Base-by-base conservation (phyloP, 2,888 invertebrate species). In the Trimorus sp. region DNA sequence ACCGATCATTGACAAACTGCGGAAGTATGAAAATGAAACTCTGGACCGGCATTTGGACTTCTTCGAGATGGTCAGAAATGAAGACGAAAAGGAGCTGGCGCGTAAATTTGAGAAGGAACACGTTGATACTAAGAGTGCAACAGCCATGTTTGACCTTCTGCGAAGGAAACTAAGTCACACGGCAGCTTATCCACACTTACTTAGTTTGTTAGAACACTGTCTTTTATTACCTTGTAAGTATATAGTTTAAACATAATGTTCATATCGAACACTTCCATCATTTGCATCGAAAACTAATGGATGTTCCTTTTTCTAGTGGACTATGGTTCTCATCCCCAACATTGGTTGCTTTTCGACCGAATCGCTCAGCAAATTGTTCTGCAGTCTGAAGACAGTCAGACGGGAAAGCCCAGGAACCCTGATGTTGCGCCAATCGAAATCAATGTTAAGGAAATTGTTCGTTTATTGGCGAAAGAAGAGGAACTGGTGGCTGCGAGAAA, bases 51-150 rank as follows among this genome's bases (percentile, higher is more conserved):
- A 99, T 94, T 95, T 99, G 92, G 99, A 99, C 92, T 98, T 99
- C 92, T 99, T 99, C 93, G 99, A 99, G 93, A 98, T 99, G 98
- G 97, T 98, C 26, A 94, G 99, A 58, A 97, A 96, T 89, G 98
- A 99, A 92, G 99, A 99, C 92, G 99, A 99, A 91, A 96, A 97
- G 88, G 98, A 98, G 90, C 92, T 99, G 82, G 97, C 98, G 5
- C 94, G 98, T 83, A 95, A 97, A 87, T 98, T 97, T 92, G 97
- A 98, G 90, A 95, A 96, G 90, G 96, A 97, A 86, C 98, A 98
- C 92, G 95, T 98, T 63, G 98, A 98, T 91, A 97, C 97, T 0
- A 98, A 98, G 92, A 98, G 98, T 91, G 98, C 98, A 0, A 95
- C 96, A 0, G 94, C 95, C 63, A 98, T 98, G 98, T 98, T 98